Conservation (phyloP, 1,140 invertebrate genomes). For the Drosophila equinoxialis region DNA sequence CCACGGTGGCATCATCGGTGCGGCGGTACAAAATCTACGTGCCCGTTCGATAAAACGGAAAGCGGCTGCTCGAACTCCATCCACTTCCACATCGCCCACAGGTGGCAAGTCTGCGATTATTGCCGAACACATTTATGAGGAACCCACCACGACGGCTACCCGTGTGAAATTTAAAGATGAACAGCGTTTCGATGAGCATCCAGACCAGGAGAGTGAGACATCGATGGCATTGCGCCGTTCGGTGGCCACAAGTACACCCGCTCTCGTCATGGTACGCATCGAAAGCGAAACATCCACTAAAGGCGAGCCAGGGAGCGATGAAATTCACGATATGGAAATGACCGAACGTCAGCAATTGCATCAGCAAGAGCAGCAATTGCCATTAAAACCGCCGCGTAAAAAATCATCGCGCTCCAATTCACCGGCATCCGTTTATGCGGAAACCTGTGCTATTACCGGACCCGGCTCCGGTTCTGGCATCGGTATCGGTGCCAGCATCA, state of each 20-base stretch:
- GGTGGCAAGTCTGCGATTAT: conserved; percentile 15
- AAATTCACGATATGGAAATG: conserved; percentile 43
- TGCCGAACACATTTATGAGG: conserved; percentile 69
- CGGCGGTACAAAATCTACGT: conserved; percentile 72
- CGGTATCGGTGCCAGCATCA: not conserved
- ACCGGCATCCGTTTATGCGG: conserved; percentile 50
- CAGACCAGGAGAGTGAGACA: conserved; percentile 6
- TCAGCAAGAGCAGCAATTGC: conserved; percentile 35
- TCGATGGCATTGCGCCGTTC: conserved; percentile 48
- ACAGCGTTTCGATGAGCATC: conserved; percentile 7
- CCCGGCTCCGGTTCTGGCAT: too few species aligned
- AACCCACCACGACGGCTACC: conserved; percentile 44
- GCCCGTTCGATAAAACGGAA: conserved; percentile 76
- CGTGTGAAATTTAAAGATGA: conserved; percentile 64
- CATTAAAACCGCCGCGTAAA: conserved; percentile 70
- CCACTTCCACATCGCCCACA: conserved; percentile 42
- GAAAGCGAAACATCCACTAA: conserved; percentile 38
- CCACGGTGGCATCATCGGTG: conserved; percentile 76
- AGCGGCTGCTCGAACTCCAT: conserved; percentile 37
- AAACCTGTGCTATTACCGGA: conserved; percentile 22
- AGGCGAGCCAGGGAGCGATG: not conserved
- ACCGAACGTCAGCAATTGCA: conserved; percentile 43
- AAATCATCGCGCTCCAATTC: conserved; percentile 77
- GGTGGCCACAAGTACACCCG: conserved; percentile 76
- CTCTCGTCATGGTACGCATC: conserved; percentile 60